Evolutionary conservation across 1,140 invertebrate genomes (phyloP), one percentile per base, ranked within the genome.

Genomic region (Meloidogyne hapla): DNA sequence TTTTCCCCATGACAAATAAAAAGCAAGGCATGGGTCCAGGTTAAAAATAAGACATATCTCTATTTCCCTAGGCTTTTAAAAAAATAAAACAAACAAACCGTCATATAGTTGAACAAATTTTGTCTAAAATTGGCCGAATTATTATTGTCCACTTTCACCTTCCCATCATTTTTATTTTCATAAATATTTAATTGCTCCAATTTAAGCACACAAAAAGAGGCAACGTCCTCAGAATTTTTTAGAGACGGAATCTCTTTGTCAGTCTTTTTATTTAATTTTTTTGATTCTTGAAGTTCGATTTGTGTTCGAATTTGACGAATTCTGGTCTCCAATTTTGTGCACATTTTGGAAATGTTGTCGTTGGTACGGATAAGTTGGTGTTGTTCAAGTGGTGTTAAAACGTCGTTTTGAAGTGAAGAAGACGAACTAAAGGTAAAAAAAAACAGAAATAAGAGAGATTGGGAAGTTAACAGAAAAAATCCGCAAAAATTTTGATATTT

Each of bases 131-230:
- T 67, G 8, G 18, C 1, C 1, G 21, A 23, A 42, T 1, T n/a
- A 28, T 26, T 40, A 13, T 26, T 33, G 23, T 1, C 15, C 23
- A 25, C 5, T n/a, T 9, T 64, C 3, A 25, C 18, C 21, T 13
- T 15, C 2, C 10, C 28, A 9, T 64, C 56, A 12, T 23, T 64
- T 25, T 26, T 38, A 10, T n/a, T 9, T n/a, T 26, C 64, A 25
- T 38, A 38, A n/a, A 73, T 1, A 38, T 56, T 63, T 21, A 73
- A 73, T 64, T 73, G 71, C 2, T 73, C 56, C 48, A 73, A 61
- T 63, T 73, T 64, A 28, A 73, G 40, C 56, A 64, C 71, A 64
- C 71, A 73, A 73, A 73, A 73, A 33, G 61, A 61, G n/a, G 71
- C 71, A n/a, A 64, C 42, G 26, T 18, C 38, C 3, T 33, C 38